phyloP scores from a whole-genome alignment of 23 tunicate species.

The Ascidia mentula region DNA sequence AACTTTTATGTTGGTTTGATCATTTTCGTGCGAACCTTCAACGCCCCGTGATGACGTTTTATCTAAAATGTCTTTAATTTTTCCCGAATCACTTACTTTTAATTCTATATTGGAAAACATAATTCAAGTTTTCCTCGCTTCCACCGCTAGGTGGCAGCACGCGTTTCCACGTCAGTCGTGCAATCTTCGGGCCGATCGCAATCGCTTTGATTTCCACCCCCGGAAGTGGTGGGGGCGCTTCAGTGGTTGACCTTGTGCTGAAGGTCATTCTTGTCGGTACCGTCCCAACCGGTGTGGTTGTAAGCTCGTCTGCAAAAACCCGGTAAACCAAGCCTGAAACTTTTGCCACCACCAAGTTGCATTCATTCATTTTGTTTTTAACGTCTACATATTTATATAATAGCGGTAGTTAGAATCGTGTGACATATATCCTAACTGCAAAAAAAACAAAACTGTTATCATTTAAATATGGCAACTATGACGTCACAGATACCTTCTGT shows the following conservation, averaged over 20 bases:
- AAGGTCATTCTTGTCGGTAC: not conserved
- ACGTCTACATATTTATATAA: too few relatives aligned
- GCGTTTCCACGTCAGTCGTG: conserved; percentile 39
- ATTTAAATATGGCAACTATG: not conserved
- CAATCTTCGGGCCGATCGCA: conserved; percentile 42
- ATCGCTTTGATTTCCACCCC: conserved; percentile 37
- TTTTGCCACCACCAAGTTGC: too few relatives aligned
- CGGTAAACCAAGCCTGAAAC: too few relatives aligned
- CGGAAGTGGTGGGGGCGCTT: conserved; percentile 37
- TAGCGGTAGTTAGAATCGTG: too few relatives aligned
- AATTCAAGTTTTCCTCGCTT: conserved; percentile 36
- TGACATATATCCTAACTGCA: too few relatives aligned
- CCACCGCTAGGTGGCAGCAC: conserved; percentile 20
- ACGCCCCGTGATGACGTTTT: too few relatives aligned
- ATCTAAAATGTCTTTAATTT: conserved; percentile 16
- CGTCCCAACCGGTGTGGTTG: not conserved
- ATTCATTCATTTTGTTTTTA: too few relatives aligned
- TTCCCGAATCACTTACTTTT: conserved; percentile 38
- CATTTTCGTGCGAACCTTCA: too few relatives aligned
- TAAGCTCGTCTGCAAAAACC: not conserved
- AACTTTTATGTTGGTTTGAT: not conserved
- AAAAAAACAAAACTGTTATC: not conserved
- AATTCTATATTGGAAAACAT: conserved; percentile 49
- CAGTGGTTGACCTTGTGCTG: conserved; percentile 34
- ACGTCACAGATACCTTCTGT: conserved; percentile 35